phyloP scores from a whole-genome alignment of 1,140 invertebrate species.

The Atta cephalotes region DNA sequence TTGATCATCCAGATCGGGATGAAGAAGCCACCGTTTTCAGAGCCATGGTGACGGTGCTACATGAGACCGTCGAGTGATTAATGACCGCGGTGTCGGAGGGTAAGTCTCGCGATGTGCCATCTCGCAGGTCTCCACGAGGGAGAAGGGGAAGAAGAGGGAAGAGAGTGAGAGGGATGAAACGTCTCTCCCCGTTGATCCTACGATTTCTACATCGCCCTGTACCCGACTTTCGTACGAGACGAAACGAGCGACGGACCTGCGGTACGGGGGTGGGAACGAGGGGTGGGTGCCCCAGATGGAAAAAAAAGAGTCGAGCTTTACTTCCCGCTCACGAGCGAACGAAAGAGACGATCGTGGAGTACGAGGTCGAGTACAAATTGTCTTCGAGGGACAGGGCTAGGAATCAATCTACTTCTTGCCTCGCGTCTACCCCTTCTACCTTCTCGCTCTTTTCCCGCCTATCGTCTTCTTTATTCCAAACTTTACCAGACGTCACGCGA shows the following conservation, averaged over 20 bases:
- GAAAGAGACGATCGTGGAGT: conserved; percentile 78
- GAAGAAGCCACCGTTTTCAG: conserved; percentile 77
- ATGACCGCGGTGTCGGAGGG: conserved; percentile 78
- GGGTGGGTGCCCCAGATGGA: conserved; percentile 25
- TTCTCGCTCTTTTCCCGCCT: conserved; percentile 47
- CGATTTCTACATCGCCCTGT: conserved; percentile 47
- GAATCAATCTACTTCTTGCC: conserved; percentile 83
- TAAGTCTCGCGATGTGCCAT: conserved; percentile 72
- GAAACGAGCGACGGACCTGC: conserved; percentile 48
- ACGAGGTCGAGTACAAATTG: conserved; percentile 82
- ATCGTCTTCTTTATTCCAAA: conserved; percentile 73
- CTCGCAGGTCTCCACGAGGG: conserved; percentile 59
- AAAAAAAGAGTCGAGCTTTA: conserved; percentile 76
- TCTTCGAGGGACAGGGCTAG: conserved; percentile 80
- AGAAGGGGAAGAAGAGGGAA: background rate
- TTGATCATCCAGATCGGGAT: conserved; percentile 68
- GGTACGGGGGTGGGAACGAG: background rate
- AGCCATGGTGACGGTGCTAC: conserved; percentile 69
- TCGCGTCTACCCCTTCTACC: conserved; percentile 61
- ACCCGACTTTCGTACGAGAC: conserved; percentile 70
- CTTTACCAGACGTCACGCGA: conserved; percentile 71
- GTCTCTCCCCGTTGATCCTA: conserved; percentile 69
- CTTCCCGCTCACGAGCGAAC: conserved; percentile 80
- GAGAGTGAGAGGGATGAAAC: background rate
- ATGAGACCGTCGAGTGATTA: conserved; percentile 81